Base-by-base conservation (phyloP, 2,888 invertebrate genomes). In the Icerya purchasi region DNA sequence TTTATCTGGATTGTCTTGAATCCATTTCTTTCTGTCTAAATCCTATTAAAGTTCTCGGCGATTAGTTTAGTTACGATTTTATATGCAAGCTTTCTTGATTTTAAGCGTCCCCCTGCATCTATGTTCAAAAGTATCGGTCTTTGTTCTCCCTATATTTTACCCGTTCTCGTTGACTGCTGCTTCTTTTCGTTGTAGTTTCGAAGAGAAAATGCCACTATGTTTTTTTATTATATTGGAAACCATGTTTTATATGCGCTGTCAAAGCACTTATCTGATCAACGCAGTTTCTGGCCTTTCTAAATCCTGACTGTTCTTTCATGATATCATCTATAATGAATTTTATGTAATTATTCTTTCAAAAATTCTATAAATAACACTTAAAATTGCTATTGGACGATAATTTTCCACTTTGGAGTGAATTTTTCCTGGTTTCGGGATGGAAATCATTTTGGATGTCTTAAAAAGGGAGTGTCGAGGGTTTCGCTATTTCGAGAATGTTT, bases 271-370 rank as follows among this genome's bases (percentile, higher is more conserved):
- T 36, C 36, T 36, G 36, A 36, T 36, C 36, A 8, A 14, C 36
- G 36, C 36, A 36, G 14, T 36, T 36, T 36, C 36, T 36, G 36
- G 5, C 14, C 8, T 36, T 36, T 14, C 36, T 36, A 36, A 36
- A 8, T 36, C 5, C 14, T 36, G n/a, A n/a, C 14, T 36, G 14
- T 36, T 14, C 8, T 5, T 36, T 8, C 14, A 14, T 14, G 5
- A 14, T 36, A 5, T 36, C 36, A 36, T 36, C 5, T 36, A 36
- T 20, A n/a, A 19, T 14, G 5, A 2, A 22, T 2, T 56, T 50
- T 56, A 22, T 18, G 22, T 3, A 59, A 60, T 59, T 50, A 21
- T 54, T 3, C 19, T 57, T 58, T 58, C 52, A n/a, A 19, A 52
- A n/a, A n/a, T 52, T n/a, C 8, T 52, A 20, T 19, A 52, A 5